Evolutionary conservation across 2,113 vertebrate species (phyloP).

Genomic region (Rattus norvegicus): DNA sequence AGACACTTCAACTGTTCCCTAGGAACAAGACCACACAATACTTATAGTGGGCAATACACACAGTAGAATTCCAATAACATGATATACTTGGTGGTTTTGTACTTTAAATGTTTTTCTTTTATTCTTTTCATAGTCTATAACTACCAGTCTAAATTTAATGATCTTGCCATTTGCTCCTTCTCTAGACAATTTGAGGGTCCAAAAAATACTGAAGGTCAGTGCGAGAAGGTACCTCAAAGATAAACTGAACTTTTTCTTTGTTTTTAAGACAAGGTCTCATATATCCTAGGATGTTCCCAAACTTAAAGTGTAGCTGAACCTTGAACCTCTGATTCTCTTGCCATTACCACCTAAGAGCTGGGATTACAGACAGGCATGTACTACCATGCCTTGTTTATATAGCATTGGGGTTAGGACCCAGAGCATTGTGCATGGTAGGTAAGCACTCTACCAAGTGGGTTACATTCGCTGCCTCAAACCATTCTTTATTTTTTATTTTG

Average conservation of each 20-base stretch:
- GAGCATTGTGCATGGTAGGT: background rate
- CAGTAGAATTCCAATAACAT: background rate
- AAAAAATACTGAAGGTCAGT: constrained; percentile 41
- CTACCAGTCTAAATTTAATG: background rate
- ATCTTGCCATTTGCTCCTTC: constrained; percentile 1
- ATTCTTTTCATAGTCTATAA: constrained; percentile 38
- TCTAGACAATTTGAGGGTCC: constrained; percentile 10
- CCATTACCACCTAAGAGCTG: background rate
- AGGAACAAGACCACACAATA: background rate
- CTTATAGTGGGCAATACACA: constrained; percentile 24
- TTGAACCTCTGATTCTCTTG: background rate
- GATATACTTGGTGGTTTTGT: constrained; percentile 7
- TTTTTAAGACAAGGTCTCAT: background rate
- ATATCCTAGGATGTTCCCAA: background rate
- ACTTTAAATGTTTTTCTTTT: constrained; percentile 35
- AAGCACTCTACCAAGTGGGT: background rate
- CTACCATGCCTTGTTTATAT: background rate
- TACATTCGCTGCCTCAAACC: background rate
- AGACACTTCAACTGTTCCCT: constrained; percentile 24
- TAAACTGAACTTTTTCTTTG: background rate
- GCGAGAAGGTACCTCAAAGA: background rate
- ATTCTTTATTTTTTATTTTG: background rate
- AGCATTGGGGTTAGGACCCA: background rate
- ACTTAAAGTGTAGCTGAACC: background rate
- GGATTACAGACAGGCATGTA: background rate